These are phyloP conservation scores for Thymelicus lineola DNA, from an alignment of 2,888 invertebrate species.

Conservation along the genomic window DNA sequence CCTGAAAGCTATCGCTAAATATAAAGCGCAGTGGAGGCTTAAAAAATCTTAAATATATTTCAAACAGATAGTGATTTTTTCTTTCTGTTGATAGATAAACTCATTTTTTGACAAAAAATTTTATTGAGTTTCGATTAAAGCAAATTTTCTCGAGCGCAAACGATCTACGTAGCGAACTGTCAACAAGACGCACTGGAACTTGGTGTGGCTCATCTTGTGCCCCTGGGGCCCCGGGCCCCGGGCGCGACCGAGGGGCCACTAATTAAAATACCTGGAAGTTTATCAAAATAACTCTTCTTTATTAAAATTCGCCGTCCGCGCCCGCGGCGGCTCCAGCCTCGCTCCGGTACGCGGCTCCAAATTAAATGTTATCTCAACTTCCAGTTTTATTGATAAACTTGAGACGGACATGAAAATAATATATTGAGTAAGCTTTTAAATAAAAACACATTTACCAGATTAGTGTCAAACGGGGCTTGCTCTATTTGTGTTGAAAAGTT, in stretches of 20 bases:
- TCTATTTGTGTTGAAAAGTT: constrained; percentile 4
- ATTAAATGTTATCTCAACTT: constrained; percentile 32
- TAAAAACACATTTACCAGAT: neutral
- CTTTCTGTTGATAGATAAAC: neutral
- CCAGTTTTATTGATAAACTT: constrained; percentile 29
- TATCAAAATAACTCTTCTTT: constrained; percentile 45
- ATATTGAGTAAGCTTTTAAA: constrained; percentile 26
- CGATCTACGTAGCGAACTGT: constrained; percentile 5
- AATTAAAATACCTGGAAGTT: constrained; percentile 47
- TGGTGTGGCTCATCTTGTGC: constrained; percentile 7
- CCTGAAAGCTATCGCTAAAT: no score
- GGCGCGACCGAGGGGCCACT: constrained; percentile 38
- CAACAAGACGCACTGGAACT: constrained; percentile 8
- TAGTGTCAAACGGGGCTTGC: constrained; percentile 10
- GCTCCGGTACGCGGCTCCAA: constrained; percentile 6
- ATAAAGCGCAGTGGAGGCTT: no score
- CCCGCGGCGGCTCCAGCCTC: constrained; percentile 19
- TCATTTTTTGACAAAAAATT: neutral
- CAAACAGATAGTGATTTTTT: neutral
- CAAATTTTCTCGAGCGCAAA: constrained; percentile 5
- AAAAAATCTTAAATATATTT: no score
- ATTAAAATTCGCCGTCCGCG: constrained; percentile 46
- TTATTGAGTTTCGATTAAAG: constrained; percentile 5
- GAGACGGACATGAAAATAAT: constrained; percentile 11
- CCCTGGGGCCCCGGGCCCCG: constrained; percentile 38